Evolutionary conservation across 2,888 invertebrate genomes (phyloP).

Genomic region (Xestia sexstrigata): DNA sequence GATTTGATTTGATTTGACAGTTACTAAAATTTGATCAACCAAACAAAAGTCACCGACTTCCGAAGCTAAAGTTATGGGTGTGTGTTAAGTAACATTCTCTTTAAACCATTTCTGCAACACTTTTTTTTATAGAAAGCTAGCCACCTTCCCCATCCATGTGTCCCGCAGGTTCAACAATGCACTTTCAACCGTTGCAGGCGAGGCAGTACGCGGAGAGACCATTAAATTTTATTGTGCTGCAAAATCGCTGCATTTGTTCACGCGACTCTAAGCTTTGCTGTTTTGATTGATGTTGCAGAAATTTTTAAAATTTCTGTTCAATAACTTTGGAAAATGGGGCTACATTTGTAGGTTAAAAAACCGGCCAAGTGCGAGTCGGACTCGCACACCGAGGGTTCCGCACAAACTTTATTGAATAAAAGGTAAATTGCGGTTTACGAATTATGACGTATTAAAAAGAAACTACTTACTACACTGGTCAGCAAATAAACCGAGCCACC

Average conservation of each 20-base stretch:
- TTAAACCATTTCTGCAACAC: not conserved
- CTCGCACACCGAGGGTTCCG: too few relatives aligned
- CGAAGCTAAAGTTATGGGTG: not conserved
- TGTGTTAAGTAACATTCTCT: not conserved
- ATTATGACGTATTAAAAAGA: too few relatives aligned
- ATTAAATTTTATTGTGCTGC: slow-evolving; percentile 64
- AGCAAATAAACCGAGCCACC: too few relatives aligned
- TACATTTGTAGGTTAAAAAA: not conserved
- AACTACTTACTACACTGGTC: too few relatives aligned
- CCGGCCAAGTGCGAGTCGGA: too few relatives aligned
- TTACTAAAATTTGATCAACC: too few relatives aligned
- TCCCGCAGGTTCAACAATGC: slow-evolving; percentile 48
- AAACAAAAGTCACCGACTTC: not conserved
- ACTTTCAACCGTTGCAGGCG: slow-evolving; percentile 40
- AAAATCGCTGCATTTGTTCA: slow-evolving; percentile 51
- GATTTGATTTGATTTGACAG: too few relatives aligned
- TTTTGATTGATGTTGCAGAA: slow-evolving; percentile 42
- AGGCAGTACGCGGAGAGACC: slow-evolving; percentile 37
- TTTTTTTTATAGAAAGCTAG: not conserved
- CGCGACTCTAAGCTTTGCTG: slow-evolving; percentile 34
- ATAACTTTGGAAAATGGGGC: not conserved
- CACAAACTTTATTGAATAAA: too few relatives aligned
- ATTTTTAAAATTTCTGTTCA: not conserved
- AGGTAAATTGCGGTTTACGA: too few relatives aligned
- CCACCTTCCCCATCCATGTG: not conserved